Conservation (phyloP, 2,888 invertebrate genomes). For the Acronicta psi region DNA sequence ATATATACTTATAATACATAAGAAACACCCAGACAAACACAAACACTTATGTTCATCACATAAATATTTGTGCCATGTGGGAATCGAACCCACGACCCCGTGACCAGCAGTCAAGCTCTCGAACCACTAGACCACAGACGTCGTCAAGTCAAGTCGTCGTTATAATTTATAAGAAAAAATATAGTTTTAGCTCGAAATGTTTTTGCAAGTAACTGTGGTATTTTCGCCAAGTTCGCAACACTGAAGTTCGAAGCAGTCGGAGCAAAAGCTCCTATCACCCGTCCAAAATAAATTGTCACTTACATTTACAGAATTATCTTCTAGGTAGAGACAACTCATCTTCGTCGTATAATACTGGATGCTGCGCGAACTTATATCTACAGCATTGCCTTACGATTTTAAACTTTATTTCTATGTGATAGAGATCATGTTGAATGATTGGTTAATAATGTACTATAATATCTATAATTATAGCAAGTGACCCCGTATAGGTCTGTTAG, state of each 20-base stretch:
- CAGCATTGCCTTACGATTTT: background rate
- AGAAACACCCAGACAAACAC: too few relatives aligned
- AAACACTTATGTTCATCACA: too few relatives aligned
- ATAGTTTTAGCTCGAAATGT: too few relatives aligned
- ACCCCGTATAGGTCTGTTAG: slow-evolving; percentile 44
- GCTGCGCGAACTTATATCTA: slow-evolving; percentile 45
- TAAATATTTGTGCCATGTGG: too few relatives aligned
- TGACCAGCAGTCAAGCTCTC: too few relatives aligned
- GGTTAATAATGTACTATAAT: background rate
- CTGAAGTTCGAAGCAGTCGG: slow-evolving; percentile 40
- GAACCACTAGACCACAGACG: too few relatives aligned
- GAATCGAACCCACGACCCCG: too few relatives aligned
- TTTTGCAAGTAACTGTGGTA: slow-evolving; percentile 1
- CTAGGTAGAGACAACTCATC: slow-evolving; percentile 41
- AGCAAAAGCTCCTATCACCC: slow-evolving; percentile 62
- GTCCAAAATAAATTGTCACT: slow-evolving; percentile 60
- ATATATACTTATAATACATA: too few relatives aligned
- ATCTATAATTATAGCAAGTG: slow-evolving; percentile 14
- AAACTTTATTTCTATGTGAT: slow-evolving; percentile 4
- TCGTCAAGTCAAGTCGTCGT: too few relatives aligned
- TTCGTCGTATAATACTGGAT: slow-evolving; percentile 61
- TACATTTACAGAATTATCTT: slow-evolving; percentile 52
- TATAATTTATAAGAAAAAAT: too few relatives aligned
- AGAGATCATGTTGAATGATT: slow-evolving; percentile 16
- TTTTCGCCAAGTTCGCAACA: slow-evolving; percentile 49